These are phyloP conservation scores for Labeo catla DNA, from an alignment of 2,113 vertebrate genomes.

Conservation along the genomic window DNA sequence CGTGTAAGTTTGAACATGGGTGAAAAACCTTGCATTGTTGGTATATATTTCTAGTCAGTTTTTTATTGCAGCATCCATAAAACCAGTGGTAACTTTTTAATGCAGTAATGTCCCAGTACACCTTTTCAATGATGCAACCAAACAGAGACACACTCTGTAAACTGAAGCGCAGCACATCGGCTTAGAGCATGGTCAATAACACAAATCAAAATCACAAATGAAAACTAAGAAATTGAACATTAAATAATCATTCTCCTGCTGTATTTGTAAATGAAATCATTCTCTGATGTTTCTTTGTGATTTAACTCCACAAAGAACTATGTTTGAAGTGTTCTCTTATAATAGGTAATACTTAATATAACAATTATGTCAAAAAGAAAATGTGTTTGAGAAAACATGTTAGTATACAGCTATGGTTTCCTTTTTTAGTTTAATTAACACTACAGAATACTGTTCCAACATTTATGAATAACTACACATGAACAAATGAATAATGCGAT, in stretches of 20 bases:
- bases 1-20: neutral
- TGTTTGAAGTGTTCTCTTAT: neutral
- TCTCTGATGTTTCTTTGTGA: neutral
- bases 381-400: neutral
- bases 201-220: neutral
- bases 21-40: neutral
- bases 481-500: neutral
- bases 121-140: slow-evolving; percentile 1
- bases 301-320: neutral
- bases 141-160: neutral
- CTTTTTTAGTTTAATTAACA: neutral
- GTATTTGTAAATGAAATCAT: neutral
- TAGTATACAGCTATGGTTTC: neutral
- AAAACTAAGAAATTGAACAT: neutral
- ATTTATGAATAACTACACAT: neutral
- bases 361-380: neutral
- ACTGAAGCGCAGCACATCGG: neutral
- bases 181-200: neutral
- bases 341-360: no score
- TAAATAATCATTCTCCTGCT: neutral
- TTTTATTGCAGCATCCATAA: neutral
- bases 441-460: neutral
- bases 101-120: neutral
- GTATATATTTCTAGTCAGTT: neutral
- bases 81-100: neutral